A percentile compares a stretch with the other conserved stretches of the same genome.
Conservation (phyloP, 1,140 invertebrate species). For the Drosophila melanogaster region DNA sequence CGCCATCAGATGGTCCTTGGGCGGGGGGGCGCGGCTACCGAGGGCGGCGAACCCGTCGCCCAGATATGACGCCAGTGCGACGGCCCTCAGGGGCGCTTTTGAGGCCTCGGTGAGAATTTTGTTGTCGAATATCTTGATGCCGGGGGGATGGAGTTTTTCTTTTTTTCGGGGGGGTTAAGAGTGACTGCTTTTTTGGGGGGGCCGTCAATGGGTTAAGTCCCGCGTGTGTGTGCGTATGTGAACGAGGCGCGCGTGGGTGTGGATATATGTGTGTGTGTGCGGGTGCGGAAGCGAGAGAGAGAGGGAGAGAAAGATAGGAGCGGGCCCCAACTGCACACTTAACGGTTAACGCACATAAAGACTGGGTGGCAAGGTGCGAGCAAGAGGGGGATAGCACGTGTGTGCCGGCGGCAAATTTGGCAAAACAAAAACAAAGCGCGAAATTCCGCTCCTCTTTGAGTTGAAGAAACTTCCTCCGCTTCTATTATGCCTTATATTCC, state of each 20-base stretch:
- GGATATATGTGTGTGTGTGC: neutral
- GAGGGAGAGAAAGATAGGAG: slow-evolving; percentile 10
- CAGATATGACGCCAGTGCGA: slow-evolving; percentile 85
- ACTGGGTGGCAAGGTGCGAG: slow-evolving; percentile 12
- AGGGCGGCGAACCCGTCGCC: slow-evolving; percentile 84
- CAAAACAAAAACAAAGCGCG: slow-evolving; percentile 52
- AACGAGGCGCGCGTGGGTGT: neutral
- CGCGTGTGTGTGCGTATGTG: neutral
- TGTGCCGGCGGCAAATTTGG: slow-evolving; percentile 50
- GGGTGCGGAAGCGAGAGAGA: slow-evolving; percentile 1
- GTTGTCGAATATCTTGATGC: slow-evolving; percentile 75
- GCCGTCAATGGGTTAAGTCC: slow-evolving; percentile 25
- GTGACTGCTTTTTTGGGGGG: neutral
- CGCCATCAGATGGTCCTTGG: slow-evolving; percentile 84
- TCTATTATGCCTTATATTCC: slow-evolving; percentile 11
- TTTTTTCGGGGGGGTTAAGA: neutral
- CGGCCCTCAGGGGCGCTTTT: slow-evolving; percentile 84
- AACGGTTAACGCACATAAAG: slow-evolving; percentile 43
- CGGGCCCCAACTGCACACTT: slow-evolving; percentile 34
- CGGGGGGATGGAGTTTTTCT: slow-evolving; percentile 53
- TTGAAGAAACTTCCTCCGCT: neutral
- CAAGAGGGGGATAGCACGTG: slow-evolving; percentile 51
- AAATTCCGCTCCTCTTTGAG: slow-evolving; percentile 22
- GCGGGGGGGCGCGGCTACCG: slow-evolving; percentile 80
- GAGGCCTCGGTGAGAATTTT: slow-evolving; percentile 85